These are phyloP conservation scores for Morelia viridis DNA, from an alignment of 2,797 vertebrate genomes.

Conservation along the genomic window DNA sequence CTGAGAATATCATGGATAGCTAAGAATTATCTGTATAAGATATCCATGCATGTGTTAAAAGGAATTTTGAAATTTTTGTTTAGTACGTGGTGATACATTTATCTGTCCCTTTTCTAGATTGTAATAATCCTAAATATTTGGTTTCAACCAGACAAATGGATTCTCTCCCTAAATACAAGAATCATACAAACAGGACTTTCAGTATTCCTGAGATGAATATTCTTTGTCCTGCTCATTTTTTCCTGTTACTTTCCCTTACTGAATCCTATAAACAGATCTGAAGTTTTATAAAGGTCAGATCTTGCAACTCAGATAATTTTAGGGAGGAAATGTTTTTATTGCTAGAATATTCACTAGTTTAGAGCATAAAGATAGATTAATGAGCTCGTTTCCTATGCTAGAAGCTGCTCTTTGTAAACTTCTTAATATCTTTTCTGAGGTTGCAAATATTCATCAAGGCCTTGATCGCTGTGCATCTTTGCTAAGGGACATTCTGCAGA, in stretches of 20 bases:
- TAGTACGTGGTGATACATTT: not conserved
- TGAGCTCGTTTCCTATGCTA: not conserved
- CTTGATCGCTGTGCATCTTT: slow-evolving; percentile 88
- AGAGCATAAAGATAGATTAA: not conserved
- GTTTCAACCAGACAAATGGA: not conserved
- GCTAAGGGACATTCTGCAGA: slow-evolving; percentile 81
- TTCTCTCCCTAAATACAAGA: not conserved
- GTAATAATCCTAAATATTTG: not conserved
- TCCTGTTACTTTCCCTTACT: not conserved
- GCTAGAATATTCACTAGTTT: not conserved
- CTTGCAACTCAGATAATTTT: not conserved
- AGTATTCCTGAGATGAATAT: not conserved
- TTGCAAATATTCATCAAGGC: slow-evolving; percentile 73
- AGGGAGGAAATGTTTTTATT: not conserved
- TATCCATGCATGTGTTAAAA: not conserved
- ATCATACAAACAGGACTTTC: not conserved
- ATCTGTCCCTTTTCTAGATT: not conserved
- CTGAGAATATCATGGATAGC: not conserved
- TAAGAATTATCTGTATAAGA: not conserved
- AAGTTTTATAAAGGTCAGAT: not conserved
- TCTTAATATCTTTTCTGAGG: slow-evolving; percentile 72
- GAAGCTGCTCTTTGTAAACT: slow-evolving; percentile 24
- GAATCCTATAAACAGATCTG: not conserved
- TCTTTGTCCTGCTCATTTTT: not conserved
- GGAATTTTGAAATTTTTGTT: not conserved